Base-by-base conservation (phyloP, 2,113 vertebrate genomes). In the Podarcis cretensis region DNA sequence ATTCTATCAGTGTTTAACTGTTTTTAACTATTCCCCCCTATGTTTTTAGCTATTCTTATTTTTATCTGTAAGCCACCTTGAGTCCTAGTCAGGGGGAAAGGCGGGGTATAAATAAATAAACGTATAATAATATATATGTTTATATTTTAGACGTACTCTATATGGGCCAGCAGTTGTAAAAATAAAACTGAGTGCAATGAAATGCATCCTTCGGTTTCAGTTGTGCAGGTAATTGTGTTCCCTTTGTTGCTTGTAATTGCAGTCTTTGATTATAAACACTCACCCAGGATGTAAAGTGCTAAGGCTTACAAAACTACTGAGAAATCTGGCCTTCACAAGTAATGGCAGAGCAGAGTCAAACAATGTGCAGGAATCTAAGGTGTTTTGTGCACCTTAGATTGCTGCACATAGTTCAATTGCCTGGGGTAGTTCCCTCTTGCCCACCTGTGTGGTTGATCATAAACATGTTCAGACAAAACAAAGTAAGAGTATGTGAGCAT, bases 151-250 rank as follows among this genome's bases (percentile, higher is more conserved):
- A 98, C 97, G 0, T 99, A 99, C 86, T 99, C 98, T n/a, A 95
- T 99, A 94, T 99, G 99, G 99, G 98, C 99, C 71, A 99, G 98
- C 96, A 98, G 97, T 95, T 99, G 99, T 96, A 99, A 98, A 96
- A 99, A 98, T 95, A 99, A 99, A 96, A 97, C 98, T 0, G 98
- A 99, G 87, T 99, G 99, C 96, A 99, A 99, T 89, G 98, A 99
- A 90, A 97, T 99, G 93, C 99, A 99, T 95, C 99, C 99, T 16
- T 98, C 97, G 87, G 98, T 99, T 91, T 99, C 99, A 85, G 98
- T 98, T 88, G 97, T 99, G 8, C 99, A 99, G 98, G 99, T 99
- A 98, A 91, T 81, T 90, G 32, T 65, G 5, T 7, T 88, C n/a
- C 21, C 81, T 89, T 73, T 87, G 54, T 83, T 54, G 81, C 9